phyloP scores from a whole-genome alignment of 2,888 invertebrate genomes.

The Coenonympha arcania region DNA sequence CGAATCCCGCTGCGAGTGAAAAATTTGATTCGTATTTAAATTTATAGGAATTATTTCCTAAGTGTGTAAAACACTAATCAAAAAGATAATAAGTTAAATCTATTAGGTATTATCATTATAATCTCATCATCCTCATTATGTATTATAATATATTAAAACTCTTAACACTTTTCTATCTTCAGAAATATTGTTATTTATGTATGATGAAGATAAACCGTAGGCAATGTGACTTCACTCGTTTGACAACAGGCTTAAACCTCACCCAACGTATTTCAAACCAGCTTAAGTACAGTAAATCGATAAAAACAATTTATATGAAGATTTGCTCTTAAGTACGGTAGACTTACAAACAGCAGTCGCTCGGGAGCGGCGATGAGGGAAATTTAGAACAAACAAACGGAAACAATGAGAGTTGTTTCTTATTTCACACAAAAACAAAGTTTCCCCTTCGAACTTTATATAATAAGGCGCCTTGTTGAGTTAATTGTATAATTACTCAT shows the following conservation, averaged over 20 bases:
- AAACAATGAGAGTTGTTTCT: conserved; percentile 49
- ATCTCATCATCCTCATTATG: too few relatives aligned
- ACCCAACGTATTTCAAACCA: neutral
- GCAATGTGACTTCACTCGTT: neutral
- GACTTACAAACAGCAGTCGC: conserved; percentile 34
- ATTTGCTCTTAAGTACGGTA: conserved; percentile 26
- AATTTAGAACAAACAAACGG: conserved; percentile 43
- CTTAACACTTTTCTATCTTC: neutral
- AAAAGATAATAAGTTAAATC: too few relatives aligned
- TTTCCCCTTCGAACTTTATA: conserved; percentile 41
- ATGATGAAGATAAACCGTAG: neutral
- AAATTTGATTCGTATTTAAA: too few relatives aligned
- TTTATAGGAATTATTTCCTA: too few relatives aligned
- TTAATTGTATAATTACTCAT: conserved; percentile 57
- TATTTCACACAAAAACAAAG: conserved; percentile 53
- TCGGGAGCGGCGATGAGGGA: conserved; percentile 34
- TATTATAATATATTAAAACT: too few relatives aligned
- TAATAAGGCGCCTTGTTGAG: conserved; percentile 56
- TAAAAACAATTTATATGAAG: conserved; percentile 26
- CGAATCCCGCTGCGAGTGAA: too few relatives aligned
- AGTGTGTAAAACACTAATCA: too few relatives aligned
- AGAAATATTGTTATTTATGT: neutral
- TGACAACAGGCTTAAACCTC: neutral
- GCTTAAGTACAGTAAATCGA: conserved; percentile 12
- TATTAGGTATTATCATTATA: too few relatives aligned